Evolutionary conservation across 2,888 invertebrate genomes (phyloP).

Genomic region (Scaptomyza reducta): DNA sequence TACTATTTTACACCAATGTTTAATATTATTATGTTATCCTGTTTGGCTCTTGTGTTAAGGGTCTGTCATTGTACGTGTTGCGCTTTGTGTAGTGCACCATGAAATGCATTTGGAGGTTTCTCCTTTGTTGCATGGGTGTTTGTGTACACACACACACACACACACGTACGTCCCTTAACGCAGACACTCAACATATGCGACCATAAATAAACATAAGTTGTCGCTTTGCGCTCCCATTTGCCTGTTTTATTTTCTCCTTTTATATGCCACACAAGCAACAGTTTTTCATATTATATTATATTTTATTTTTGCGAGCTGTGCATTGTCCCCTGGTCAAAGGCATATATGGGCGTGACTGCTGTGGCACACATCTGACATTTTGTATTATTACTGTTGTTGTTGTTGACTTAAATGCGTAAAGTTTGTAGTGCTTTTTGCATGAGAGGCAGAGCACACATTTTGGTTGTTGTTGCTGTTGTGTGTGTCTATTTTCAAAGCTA

Average conservation of each 20-base stretch:
- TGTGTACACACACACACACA: slow-evolving; percentile 20
- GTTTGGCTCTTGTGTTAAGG: background rate
- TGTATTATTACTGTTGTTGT: slow-evolving; percentile 7
- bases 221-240: slow-evolving; percentile 48
- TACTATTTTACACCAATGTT: too few relatives aligned
- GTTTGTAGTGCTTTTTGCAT: slow-evolving; percentile 52
- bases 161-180: slow-evolving; percentile 23
- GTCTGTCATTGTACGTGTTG: slow-evolving; percentile 10
- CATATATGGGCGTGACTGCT: slow-evolving; percentile 31
- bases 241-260: slow-evolving; percentile 23
- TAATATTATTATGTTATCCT: too few relatives aligned
- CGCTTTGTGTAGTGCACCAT: slow-evolving; percentile 10
- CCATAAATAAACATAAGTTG: slow-evolving; percentile 75
- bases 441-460: background rate
- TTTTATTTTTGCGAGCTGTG: slow-evolving; percentile 23
- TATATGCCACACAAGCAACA: slow-evolving; percentile 52
- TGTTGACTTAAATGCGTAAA: slow-evolving; percentile 46
- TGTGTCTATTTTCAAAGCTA: slow-evolving; percentile 35
- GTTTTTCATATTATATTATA: slow-evolving; percentile 41
- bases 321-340: slow-evolving; percentile 55
- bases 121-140: slow-evolving; percentile 7
- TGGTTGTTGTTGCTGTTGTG: slow-evolving; percentile 21
- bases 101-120: slow-evolving; percentile 22
- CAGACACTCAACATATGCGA: slow-evolving; percentile 58
- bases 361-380: background rate